These are phyloP conservation scores for Luidia sarsii DNA, from an alignment of 53 echinoderm and acorn worm species.

Conservation along the genomic window DNA sequence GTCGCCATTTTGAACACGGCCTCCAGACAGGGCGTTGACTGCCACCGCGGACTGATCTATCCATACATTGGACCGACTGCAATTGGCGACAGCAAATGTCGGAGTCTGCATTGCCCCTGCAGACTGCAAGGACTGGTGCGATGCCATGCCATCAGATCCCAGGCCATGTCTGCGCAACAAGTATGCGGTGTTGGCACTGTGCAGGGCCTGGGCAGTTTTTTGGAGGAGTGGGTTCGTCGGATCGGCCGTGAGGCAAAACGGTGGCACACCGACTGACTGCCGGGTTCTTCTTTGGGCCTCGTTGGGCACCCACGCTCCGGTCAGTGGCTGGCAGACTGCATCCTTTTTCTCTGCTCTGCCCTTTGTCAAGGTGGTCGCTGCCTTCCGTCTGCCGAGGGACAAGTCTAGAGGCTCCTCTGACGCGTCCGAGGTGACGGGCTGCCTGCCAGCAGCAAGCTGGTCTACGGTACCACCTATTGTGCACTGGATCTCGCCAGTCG, in stretches of 20 bases:
- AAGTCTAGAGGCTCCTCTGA: conserved; percentile 9
- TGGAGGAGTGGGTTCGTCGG: background rate
- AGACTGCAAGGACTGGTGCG: conserved; percentile 27
- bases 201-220: background rate
- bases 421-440: no score
- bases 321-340: conserved; percentile 3
- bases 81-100: no score
- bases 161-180: conserved; percentile 29
- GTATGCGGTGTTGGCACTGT: background rate
- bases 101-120: no score
- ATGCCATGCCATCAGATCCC: conserved; percentile 21
- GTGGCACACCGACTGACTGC: background rate
- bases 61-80: no score
- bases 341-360: background rate
- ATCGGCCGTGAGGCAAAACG: no score
- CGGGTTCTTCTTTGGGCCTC: background rate
- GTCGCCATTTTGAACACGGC: no score
- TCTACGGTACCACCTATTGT: no score
- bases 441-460: background rate
- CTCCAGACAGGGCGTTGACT: no score
- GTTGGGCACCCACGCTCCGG: conserved; percentile 24
- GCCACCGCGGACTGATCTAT: no score
- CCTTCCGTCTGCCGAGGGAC: background rate
- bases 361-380: background rate
- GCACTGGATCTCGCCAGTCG: background rate